Conservation (phyloP, 1,140 invertebrate genomes). For the Aphidius gifuensis region DNA sequence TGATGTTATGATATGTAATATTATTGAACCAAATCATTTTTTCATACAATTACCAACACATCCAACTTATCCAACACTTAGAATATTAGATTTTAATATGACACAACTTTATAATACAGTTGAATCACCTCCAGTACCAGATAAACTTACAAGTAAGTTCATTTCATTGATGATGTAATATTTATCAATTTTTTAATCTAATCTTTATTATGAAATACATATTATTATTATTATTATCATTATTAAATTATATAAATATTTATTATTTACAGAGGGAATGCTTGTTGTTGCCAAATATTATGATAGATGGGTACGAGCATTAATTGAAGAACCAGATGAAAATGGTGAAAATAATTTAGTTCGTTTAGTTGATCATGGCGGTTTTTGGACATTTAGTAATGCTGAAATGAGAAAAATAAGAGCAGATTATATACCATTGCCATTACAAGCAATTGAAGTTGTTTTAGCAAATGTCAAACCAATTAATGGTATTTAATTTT, state of each 20-base stretch:
- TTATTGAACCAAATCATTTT: slow-evolving; percentile 80
- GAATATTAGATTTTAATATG: slow-evolving; percentile 73
- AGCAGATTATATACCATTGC: slow-evolving; percentile 86
- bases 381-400: slow-evolving; percentile 76
- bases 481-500: slow-evolving; percentile 60
- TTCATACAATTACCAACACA: slow-evolving; percentile 94
- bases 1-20: slow-evolving; percentile 82
- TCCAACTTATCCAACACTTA: slow-evolving; percentile 80
- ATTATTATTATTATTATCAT: too few species aligned
- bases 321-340: slow-evolving; percentile 70
- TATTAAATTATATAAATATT: slow-evolving; percentile 3
- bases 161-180: neutral
- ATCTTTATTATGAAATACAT: slow-evolving; percentile 16
- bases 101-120: slow-evolving; percentile 63
- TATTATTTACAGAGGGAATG: slow-evolving; percentile 66
- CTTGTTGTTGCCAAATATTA: slow-evolving; percentile 83
- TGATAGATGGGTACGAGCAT: slow-evolving; percentile 85
- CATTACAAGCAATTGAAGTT: slow-evolving; percentile 95
- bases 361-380: slow-evolving; percentile 91
- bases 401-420: slow-evolving; percentile 80
- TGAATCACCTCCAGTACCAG: slow-evolving; percentile 65
- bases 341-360: slow-evolving; percentile 72
- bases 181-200: neutral
- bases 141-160: slow-evolving; percentile 61
- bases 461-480: slow-evolving; percentile 85